Evolutionary conservation across 2,888 invertebrate species (phyloP).

Genomic region (Nezara viridula): DNA sequence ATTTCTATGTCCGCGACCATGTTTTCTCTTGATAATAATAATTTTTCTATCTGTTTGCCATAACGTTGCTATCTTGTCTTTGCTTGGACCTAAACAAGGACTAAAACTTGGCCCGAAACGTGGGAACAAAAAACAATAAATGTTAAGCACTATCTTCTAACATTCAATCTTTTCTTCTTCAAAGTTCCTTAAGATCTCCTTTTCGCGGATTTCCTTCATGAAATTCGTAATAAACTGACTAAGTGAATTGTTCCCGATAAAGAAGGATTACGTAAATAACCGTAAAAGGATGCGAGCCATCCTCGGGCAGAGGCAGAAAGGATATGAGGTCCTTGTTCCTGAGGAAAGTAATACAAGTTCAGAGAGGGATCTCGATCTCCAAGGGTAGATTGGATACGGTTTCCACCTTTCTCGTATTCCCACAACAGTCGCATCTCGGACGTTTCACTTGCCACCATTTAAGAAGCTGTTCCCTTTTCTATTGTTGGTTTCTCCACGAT

Average conservation of each 20-base stretch:
- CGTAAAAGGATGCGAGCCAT: neutral
- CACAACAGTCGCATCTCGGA: neutral
- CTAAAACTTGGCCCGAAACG: too few species aligned
- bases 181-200: too few species aligned
- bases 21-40: too few species aligned
- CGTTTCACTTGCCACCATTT: conserved; percentile 37
- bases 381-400: neutral
- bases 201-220: neutral
- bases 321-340: neutral
- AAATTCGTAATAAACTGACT: neutral
- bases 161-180: too few species aligned
- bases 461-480: conserved; percentile 23
- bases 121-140: too few species aligned
- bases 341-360: conserved; percentile 30
- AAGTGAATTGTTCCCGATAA: neutral
- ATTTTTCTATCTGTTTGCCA: too few species aligned
- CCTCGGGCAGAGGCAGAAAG: neutral
- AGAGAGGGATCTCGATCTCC: neutral
- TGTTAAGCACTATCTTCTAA: too few species aligned
- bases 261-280: neutral
- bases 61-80: too few species aligned
- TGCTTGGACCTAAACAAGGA: too few species aligned
- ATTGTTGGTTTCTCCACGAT: conserved; percentile 15
- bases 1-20: too few species aligned
- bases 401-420: conserved; percentile 45